Percentiles rank a stretch among this genome's conserved stretches.
Evolutionary conservation across 1,140 invertebrate species (phyloP).

Genomic region (Hydropsyche tenuis): DNA sequence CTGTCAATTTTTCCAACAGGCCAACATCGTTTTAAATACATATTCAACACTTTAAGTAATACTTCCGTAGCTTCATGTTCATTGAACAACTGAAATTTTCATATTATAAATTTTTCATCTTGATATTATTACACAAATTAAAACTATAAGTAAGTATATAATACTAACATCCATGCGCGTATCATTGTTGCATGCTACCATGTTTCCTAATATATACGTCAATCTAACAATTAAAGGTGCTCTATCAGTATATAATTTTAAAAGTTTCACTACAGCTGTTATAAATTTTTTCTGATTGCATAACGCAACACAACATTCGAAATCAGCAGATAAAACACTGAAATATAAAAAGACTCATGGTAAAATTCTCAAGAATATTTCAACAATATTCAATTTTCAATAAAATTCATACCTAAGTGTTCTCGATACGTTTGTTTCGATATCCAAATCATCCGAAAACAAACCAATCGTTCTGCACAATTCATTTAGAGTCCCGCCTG

Average conservation of each 20-base stretch:
- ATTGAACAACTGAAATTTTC: constrained; percentile 63
- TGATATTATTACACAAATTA: background rate
- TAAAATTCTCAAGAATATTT: constrained; percentile 52
- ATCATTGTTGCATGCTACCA: constrained; percentile 73
- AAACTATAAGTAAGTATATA: background rate
- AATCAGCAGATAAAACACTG: constrained; percentile 79
- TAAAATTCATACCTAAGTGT: constrained; percentile 70
- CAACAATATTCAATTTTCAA: constrained; percentile 7
- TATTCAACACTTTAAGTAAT: constrained; percentile 65
- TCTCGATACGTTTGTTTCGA: constrained; percentile 76
- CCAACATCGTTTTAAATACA: constrained; percentile 62
- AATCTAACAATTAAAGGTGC: constrained; percentile 71
- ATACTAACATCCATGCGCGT: constrained; percentile 66
- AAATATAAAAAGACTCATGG: constrained; percentile 13
- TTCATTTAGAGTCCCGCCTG: constrained; percentile 63
- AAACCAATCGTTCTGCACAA: constrained; percentile 67
- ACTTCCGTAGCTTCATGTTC: constrained; percentile 64
- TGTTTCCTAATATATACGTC: constrained; percentile 79
- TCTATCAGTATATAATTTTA: constrained; percentile 59
- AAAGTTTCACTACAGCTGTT: constrained; percentile 58
- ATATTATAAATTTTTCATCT: background rate
- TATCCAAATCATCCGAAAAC: constrained; percentile 72
- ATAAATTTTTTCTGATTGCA: constrained; percentile 58
- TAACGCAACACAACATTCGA: constrained; percentile 73
- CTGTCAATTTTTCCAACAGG: constrained; percentile 54